Percentiles rank a stretch among this genome's conserved stretches.
Evolutionary conservation across 1,140 invertebrate species (phyloP).

Genomic region (Brachionus manjavacas): DNA sequence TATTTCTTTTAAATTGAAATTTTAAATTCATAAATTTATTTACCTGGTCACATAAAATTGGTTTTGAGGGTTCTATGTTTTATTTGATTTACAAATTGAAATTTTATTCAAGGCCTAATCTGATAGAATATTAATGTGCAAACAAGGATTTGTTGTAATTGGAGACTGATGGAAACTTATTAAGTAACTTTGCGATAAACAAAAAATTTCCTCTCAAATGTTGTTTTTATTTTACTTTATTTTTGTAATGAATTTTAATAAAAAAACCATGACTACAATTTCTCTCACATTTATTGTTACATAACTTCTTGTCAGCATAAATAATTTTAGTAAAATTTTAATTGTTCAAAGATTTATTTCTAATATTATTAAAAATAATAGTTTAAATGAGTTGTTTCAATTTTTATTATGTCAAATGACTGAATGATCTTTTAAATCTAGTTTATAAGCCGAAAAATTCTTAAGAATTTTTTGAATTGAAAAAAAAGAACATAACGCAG

Average conservation of each 20-base stretch:
- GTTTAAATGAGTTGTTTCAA: no score
- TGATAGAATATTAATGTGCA: background rate
- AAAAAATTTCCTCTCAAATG: background rate
- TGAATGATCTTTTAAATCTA: no score
- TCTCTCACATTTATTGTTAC: background rate
- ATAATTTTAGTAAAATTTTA: no score
- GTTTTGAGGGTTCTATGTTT: background rate
- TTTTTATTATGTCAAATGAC: no score
- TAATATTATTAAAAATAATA: background rate
- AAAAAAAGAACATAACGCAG: no score
- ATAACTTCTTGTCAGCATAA: background rate
- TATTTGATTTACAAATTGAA: background rate
- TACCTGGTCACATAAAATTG: background rate
- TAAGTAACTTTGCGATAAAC: background rate
- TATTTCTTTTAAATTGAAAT: background rate
- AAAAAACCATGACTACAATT: background rate
- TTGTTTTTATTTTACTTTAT: background rate
- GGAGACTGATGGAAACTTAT: background rate
- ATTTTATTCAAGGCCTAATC: background rate
- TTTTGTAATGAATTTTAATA: background rate
- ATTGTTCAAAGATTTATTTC: background rate
- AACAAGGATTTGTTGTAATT: background rate
- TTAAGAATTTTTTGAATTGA: no score
- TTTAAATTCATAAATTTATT: constrained; percentile 8
- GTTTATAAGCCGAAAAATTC: no score